Percentiles rank a stretch among this genome's conserved stretches.
Evolutionary conservation across 2,113 vertebrate species (phyloP).

Genomic region (Prunella fulvescens): DNA sequence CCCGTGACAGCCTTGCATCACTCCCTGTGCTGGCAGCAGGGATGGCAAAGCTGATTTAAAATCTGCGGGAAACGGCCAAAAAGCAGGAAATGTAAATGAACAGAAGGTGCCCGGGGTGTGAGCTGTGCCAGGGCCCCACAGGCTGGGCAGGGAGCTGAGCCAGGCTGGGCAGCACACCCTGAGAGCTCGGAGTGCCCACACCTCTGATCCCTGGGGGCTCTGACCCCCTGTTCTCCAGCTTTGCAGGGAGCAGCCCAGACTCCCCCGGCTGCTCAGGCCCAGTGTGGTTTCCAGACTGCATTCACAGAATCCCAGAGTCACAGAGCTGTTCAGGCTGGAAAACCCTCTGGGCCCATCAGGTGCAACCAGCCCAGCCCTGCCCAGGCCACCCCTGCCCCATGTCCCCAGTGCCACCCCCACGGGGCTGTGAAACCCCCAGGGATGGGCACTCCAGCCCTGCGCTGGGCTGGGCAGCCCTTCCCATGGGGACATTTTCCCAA

Average conservation of each 20-base stretch:
- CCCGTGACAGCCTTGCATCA: not conserved
- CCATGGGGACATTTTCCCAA: fast-evolving
- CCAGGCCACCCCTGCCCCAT: not conserved
- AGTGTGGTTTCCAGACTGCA: fast-evolving
- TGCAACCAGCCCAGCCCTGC: not conserved
- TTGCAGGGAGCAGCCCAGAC: fast-evolving
- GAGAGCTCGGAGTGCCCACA: not conserved
- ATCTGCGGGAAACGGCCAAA: not conserved
- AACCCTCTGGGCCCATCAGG: not conserved
- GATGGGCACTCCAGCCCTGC: no score
- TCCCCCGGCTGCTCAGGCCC: fast-evolving
- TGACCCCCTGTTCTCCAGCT: fast-evolving
- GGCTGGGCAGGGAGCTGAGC: not conserved
- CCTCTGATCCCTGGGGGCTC: not conserved
- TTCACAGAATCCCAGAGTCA: not conserved
- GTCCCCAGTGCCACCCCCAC: not conserved
- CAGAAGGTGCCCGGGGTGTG: not conserved
- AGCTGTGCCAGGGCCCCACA: not conserved
- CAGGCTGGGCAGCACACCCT: not conserved
- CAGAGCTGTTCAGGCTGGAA: not conserved
- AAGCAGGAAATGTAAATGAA: not conserved
- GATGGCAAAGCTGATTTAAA: not conserved
- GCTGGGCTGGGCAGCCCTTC: not conserved
- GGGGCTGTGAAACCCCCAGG: fast-evolving
- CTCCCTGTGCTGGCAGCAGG: not conserved